Evolutionary conservation across 2,797 vertebrate species (phyloP).

Genomic region (Alfaro cultratus): DNA sequence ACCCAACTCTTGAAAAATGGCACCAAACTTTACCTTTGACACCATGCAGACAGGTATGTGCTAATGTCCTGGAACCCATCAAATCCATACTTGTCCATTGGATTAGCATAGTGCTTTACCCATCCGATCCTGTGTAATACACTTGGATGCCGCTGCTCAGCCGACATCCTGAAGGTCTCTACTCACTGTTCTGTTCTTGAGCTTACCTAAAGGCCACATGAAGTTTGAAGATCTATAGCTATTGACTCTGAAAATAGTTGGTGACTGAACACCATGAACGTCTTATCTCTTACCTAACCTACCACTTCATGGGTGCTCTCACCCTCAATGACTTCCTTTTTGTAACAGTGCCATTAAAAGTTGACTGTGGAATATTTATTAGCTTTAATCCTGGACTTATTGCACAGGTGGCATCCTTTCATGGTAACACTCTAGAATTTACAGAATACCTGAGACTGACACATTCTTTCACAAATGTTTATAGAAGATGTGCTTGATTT

Average conservation of each 20-base stretch:
- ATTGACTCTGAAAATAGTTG: not conserved
- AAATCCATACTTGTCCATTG: not conserved
- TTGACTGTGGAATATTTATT: not conserved
- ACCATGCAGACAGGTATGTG: not conserved
- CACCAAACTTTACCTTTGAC: not conserved
- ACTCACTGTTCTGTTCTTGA: not conserved
- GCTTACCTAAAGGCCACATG: not conserved
- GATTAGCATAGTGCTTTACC: not conserved
- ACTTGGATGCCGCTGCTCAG: not conserved
- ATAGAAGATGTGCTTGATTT: not conserved
- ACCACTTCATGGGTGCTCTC: not conserved
- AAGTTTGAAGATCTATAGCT: not conserved
- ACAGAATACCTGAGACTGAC: not conserved
- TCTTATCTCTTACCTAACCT: not conserved
- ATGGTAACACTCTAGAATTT: not conserved
- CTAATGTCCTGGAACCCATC: not conserved
- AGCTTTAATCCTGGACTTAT: not conserved
- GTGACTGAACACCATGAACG: not conserved
- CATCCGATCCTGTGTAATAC: not conserved
- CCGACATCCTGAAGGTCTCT: not conserved
- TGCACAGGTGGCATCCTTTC: not conserved
- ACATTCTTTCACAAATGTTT: not conserved
- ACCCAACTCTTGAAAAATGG: not conserved
- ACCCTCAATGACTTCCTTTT: not conserved
- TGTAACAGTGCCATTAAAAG: not conserved